phyloP scores from a whole-genome alignment of 2,888 invertebrate species.

The Pyralis farinalis region DNA sequence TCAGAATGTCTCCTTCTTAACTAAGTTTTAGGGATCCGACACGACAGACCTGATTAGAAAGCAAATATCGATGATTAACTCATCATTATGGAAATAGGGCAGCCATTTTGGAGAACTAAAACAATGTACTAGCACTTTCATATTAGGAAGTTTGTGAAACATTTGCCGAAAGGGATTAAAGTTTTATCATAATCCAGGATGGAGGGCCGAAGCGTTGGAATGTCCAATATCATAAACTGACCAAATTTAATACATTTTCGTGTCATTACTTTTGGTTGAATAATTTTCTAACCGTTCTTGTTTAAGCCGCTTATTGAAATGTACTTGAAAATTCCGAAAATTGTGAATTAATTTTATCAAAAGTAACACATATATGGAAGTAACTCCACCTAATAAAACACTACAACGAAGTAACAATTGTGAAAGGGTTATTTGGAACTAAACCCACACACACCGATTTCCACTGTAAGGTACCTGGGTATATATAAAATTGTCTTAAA shows the following conservation, averaged over 20 bases:
- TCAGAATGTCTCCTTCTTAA: slow-evolving; percentile 4
- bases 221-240: slow-evolving; percentile 6
- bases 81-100: slow-evolving; percentile 7
- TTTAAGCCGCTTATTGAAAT: not conserved
- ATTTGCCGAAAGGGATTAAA: slow-evolving; percentile 15
- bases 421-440: too few species aligned
- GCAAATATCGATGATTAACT: slow-evolving; percentile 5
- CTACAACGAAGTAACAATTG: too few species aligned
- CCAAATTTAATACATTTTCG: slow-evolving; percentile 8
- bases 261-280: slow-evolving; percentile 1
- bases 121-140: slow-evolving; percentile 18
- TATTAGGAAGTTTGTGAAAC: slow-evolving; percentile 19
- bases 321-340: not conserved
- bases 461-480: too few species aligned
- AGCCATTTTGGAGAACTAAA: slow-evolving; percentile 2
- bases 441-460: too few species aligned
- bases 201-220: slow-evolving; percentile 1
- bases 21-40: slow-evolving; percentile 2
- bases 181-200: slow-evolving; percentile 19
- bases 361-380: too few species aligned
- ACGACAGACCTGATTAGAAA: not conserved
- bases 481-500: too few species aligned
- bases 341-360: too few species aligned
- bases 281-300: slow-evolving; percentile 1
- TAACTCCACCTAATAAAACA: too few species aligned